Evolutionary conservation across 2,113 vertebrate genomes (phyloP), one percentile per base, ranked within the genome.

Genomic region (Lepus europaeus): DNA sequence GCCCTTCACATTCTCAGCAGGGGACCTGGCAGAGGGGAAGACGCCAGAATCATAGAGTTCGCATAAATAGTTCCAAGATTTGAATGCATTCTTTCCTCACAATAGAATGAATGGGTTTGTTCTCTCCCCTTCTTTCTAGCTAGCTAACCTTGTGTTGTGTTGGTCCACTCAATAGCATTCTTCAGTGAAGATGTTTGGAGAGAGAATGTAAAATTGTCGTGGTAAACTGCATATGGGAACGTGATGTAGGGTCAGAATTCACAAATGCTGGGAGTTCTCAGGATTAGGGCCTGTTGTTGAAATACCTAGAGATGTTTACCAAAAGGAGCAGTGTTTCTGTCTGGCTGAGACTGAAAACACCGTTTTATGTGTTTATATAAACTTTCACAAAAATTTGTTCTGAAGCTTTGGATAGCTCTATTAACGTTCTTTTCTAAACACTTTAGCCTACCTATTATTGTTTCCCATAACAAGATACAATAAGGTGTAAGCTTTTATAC

Each of bases 61-160:
- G 94, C 95, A 89, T 93, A 96, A 95, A 96, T 94, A 74, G 89
- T 93, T 84, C 86, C 77, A 51, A 88, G 93, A 91, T 90, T 94
- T 96, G 96, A 97, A 96, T 95, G 96, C 96, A 96, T 97, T 97
- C 94, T 95, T 96, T 76, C 86, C 89, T 70, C 84, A 97, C 97
- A 97, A 96, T 95, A 63, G 96, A 95, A 89, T 94, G 83, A 96
- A 95, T 95, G 82, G 96, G 87, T 83, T 89, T 80, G 78, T 29
- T 56, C 94, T 23, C 36, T 53, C 63, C 56, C 27, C 81, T 70
- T 83, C 94, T 96, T 85, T 96, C 91, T 87, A 72, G 77, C 72
- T 61, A 87, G 94, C 96, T 94, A 95, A 95, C 87, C 84, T 89
- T 89, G 93, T 36, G 87, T 74, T 23, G 68, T 63, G 70, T 33